These are phyloP conservation scores for Lordiphosa stackelbergi DNA, from an alignment of 1,140 invertebrate species.

Conservation along the genomic window DNA sequence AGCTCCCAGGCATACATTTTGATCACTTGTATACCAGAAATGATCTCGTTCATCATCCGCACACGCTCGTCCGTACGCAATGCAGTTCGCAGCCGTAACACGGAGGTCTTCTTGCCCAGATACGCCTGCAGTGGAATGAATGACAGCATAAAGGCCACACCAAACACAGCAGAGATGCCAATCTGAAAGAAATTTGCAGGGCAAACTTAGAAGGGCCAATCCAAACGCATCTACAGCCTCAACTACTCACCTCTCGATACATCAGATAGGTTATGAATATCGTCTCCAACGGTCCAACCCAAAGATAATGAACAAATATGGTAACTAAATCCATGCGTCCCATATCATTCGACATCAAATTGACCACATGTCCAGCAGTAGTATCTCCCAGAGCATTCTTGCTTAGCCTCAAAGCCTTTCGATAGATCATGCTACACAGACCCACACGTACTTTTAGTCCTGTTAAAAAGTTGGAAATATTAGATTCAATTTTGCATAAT, in stretches of 20 bases:
- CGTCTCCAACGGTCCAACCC: slow-evolving; percentile 90
- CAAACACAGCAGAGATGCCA: slow-evolving; percentile 85
- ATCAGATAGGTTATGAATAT: slow-evolving; percentile 87
- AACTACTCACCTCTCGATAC: slow-evolving; percentile 79
- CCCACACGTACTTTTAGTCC: slow-evolving; percentile 86
- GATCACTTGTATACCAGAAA: slow-evolving; percentile 92
- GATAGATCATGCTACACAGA: slow-evolving; percentile 88
- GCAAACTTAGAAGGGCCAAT: no score
- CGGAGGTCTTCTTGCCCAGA: slow-evolving; percentile 85
- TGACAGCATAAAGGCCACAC: slow-evolving; percentile 86
- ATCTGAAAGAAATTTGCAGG: slow-evolving; percentile 77
- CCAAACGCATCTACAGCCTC: no score
- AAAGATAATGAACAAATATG: slow-evolving; percentile 85
- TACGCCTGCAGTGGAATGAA: slow-evolving; percentile 91
- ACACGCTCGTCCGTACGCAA: slow-evolving; percentile 89
- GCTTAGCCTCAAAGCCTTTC: slow-evolving; percentile 85
- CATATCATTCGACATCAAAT: slow-evolving; percentile 94
- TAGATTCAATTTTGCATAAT: neutral
- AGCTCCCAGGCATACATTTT: slow-evolving; percentile 95
- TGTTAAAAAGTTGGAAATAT: neutral
- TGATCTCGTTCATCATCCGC: slow-evolving; percentile 92
- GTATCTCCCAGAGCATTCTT: slow-evolving; percentile 85
- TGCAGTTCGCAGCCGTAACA: slow-evolving; percentile 83
- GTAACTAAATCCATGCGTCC: slow-evolving; percentile 84
- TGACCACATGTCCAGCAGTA: slow-evolving; percentile 92